These are phyloP conservation scores for Babylonia areolata DNA, from an alignment of 1,140 invertebrate genomes.

Conservation along the genomic window DNA sequence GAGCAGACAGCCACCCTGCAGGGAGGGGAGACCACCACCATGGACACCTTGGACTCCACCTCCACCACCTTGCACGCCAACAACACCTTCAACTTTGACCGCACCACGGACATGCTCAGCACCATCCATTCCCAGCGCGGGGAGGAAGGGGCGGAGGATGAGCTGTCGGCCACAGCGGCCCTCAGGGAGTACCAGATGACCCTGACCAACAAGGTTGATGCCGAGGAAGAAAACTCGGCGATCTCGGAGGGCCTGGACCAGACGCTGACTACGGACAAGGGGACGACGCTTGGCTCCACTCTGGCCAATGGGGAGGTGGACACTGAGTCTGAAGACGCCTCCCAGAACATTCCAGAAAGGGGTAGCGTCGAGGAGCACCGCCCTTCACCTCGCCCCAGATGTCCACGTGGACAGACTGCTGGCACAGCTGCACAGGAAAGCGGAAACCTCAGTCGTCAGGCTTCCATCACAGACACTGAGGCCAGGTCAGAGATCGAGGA, in stretches of 20 bases:
- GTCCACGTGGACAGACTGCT: not conserved
- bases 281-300: not conserved
- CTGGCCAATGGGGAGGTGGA: constrained; percentile 12
- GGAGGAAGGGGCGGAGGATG: constrained; percentile 34
- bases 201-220: constrained; percentile 32
- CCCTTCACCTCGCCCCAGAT: not conserved
- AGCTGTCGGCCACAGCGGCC: constrained; percentile 44
- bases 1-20: not conserved
- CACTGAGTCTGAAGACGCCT: not conserved
- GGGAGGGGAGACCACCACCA: constrained; percentile 17
- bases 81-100: constrained; percentile 52
- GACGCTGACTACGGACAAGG: not conserved
- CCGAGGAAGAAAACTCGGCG: not conserved
- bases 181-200: constrained; percentile 52
- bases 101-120: constrained; percentile 50
- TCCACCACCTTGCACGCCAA: constrained; percentile 17
- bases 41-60: constrained; percentile 22
- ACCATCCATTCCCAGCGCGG: constrained; percentile 48
- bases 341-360: not conserved
- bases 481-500: constrained; percentile 19
- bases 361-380: not conserved
- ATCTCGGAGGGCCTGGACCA: not conserved
- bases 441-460: not conserved
- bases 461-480: constrained; percentile 25
- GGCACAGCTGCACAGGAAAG: not conserved